A percentile compares a stretch with the other conserved stretches of the same genome.
Conservation (phyloP, 2,113 vertebrate species). For the Melanerpes formicivorus region DNA sequence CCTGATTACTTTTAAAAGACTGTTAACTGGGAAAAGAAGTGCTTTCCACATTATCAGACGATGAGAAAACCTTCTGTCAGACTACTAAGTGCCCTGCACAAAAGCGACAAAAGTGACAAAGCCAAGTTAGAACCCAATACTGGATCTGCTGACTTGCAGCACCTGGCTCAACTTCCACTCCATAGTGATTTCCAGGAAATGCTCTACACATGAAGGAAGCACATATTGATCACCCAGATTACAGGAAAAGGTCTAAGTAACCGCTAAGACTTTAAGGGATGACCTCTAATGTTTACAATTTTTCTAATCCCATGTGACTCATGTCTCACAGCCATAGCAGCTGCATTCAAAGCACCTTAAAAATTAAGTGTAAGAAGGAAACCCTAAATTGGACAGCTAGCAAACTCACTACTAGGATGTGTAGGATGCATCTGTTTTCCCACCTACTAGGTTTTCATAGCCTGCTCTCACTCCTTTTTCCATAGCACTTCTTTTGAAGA, state of each 20-base stretch:
- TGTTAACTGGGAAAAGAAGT: not conserved
- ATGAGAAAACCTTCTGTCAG: constrained; percentile 83
- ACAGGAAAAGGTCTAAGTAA: not conserved
- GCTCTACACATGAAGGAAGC: not conserved
- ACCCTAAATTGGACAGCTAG: not conserved
- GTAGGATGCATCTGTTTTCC: not conserved
- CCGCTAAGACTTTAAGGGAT: not conserved
- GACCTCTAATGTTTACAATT: not conserved
- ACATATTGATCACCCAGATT: not conserved
- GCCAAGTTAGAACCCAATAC: constrained; percentile 73
- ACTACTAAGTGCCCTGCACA: constrained; percentile 83
- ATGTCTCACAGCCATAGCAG: not conserved
- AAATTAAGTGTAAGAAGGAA: not conserved
- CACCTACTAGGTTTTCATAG: not conserved
- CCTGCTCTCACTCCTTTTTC: not conserved
- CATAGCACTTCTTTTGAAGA: not conserved
- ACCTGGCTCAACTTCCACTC: not conserved
- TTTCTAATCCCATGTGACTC: not conserved
- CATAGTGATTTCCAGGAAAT: not conserved
- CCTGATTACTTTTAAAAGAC: not conserved
- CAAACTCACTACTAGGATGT: not conserved
- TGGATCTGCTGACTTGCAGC: not conserved
- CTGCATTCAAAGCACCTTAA: not conserved
- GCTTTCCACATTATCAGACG: constrained; percentile 86
- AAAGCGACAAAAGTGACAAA: constrained; percentile 83